Evolutionary conservation across 2,888 invertebrate species (phyloP).

Genomic region (Amphipoea lucens): DNA sequence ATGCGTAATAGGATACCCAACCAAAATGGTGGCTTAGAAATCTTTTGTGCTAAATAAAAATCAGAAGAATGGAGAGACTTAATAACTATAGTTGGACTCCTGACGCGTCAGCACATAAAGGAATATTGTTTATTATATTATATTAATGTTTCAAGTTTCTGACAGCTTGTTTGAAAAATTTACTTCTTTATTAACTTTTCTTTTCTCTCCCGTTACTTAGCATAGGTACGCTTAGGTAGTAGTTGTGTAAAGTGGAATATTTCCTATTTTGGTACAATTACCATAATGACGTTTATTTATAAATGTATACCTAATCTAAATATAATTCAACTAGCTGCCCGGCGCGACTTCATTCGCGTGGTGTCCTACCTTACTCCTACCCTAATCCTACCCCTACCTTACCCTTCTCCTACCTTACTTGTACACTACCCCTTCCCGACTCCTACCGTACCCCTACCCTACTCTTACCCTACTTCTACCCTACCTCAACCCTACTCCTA

Average conservation of each 20-base stretch:
- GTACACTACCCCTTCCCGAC: too few relatives aligned
- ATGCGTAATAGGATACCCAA: slow-evolving; percentile 86
- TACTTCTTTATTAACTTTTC: background rate
- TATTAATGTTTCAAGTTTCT: slow-evolving; percentile 3
- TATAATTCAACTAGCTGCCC: too few relatives aligned
- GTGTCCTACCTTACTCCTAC: too few relatives aligned
- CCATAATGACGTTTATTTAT: slow-evolving; percentile 3
- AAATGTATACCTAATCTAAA: background rate
- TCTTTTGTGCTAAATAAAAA: slow-evolving; percentile 85
- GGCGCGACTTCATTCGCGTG: too few relatives aligned
- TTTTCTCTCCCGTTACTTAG: background rate
- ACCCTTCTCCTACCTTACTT: too few relatives aligned
- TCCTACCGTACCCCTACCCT: too few relatives aligned
- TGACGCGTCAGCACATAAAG: slow-evolving; percentile 59
- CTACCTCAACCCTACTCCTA: too few relatives aligned
- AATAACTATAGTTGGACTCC: slow-evolving; percentile 70
- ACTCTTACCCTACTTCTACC: too few relatives aligned
- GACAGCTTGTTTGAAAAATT: slow-evolving; percentile 10
- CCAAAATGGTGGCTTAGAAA: slow-evolving; percentile 79
- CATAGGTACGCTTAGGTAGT: background rate
- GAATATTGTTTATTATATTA: slow-evolving; percentile 61
- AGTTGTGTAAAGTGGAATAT: background rate
- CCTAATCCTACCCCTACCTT: too few relatives aligned
- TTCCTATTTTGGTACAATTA: background rate
- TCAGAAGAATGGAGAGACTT: slow-evolving; percentile 77